Evolutionary conservation across 2,888 invertebrate genomes (phyloP).

Genomic region (Caenorhabditis angaria): DNA sequence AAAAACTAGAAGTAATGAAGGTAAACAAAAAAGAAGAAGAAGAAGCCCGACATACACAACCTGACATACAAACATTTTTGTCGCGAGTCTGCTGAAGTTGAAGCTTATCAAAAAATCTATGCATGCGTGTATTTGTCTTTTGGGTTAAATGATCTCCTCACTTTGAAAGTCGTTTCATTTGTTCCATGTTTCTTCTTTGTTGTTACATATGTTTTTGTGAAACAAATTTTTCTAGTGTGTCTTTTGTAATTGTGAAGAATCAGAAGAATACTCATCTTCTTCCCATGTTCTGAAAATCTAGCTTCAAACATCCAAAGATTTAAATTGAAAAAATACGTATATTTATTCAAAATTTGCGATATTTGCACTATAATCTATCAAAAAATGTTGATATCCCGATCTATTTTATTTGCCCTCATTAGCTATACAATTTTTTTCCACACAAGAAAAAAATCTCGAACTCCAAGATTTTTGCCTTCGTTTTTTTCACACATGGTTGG

Average conservation of each 20-base stretch:
- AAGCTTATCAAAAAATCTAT: slow-evolving; percentile 2
- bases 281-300: too few relatives aligned
- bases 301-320: too few relatives aligned
- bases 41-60: not conserved
- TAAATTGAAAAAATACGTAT: too few relatives aligned
- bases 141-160: not conserved
- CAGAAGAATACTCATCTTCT: too few relatives aligned
- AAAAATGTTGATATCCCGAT: too few relatives aligned
- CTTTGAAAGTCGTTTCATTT: not conserved
- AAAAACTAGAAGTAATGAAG: slow-evolving; percentile 2
- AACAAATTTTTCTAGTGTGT: too few relatives aligned
- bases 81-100: not conserved
- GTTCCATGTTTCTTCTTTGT: not conserved
- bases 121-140: not conserved
- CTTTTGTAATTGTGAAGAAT: too few relatives aligned
- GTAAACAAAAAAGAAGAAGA: not conserved
- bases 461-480: too few relatives aligned
- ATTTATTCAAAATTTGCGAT: too few relatives aligned
- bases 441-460: too few relatives aligned
- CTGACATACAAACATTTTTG: slow-evolving; percentile 4
- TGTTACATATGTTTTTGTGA: too few relatives aligned
- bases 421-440: not conserved
- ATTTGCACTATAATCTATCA: too few relatives aligned
- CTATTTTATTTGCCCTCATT: not conserved
- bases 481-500: not conserved